phyloP scores from a whole-genome alignment of 2,797 vertebrate genomes.

The Caiman crocodilus region DNA sequence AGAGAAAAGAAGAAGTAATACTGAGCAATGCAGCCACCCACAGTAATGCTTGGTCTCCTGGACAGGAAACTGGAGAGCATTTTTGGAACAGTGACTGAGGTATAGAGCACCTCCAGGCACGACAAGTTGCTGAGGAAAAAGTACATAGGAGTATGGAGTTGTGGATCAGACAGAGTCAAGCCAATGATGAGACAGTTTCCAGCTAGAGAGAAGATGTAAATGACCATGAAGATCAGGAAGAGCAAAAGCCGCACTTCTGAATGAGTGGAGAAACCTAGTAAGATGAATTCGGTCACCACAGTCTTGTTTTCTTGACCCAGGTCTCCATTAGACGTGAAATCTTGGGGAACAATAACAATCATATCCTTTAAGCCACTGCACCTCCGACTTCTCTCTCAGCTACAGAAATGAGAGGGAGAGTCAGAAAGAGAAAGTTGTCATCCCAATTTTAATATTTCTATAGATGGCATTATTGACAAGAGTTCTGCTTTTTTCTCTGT shows the following conservation, averaged over 20 bases:
- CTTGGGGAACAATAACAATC: not conserved
- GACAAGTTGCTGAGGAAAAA: not conserved
- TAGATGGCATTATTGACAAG: not conserved
- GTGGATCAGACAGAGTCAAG: not conserved
- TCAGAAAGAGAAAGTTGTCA: not conserved
- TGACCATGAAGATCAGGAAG: not conserved
- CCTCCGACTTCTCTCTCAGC: not conserved
- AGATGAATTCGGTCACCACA: not conserved
- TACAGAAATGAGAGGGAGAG: not conserved
- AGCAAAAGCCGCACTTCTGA: not conserved
- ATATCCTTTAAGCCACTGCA: not conserved
- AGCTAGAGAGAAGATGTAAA: not conserved
- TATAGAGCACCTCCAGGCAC: not conserved
- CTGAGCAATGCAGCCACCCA: conserved; percentile 26
- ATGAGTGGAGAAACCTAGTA: not conserved
- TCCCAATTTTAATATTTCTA: not conserved
- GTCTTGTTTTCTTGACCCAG: not conserved
- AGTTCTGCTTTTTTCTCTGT: not conserved
- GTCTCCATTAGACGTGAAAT: not conserved
- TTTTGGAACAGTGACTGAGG: not conserved
- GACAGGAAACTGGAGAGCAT: not conserved
- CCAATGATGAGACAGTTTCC: not conserved
- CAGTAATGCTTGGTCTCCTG: not conserved
- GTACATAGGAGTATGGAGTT: not conserved
- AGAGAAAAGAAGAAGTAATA: conserved; percentile 35